Base-by-base conservation (phyloP, 2,888 invertebrate genomes). In the Sturmia bella region DNA sequence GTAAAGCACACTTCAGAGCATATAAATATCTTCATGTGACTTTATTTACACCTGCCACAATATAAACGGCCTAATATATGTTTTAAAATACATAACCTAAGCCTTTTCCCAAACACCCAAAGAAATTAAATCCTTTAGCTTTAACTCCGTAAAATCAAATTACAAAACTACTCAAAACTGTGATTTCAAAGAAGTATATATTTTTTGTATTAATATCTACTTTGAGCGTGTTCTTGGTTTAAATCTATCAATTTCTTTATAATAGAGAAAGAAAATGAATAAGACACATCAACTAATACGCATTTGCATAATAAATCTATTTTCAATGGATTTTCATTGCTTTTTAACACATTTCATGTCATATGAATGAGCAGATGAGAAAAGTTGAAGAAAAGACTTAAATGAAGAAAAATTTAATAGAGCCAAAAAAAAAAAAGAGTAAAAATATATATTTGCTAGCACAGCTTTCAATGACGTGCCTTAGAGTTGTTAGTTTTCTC, bases 221-320 rank as follows among this genome's bases (percentile, higher is more conserved):
- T 41, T 41, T 43, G 27, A 17, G 12, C 11, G 37, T 61, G 19
- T 61, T 24, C 12, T 39, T 12, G 19, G 72, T 61, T 72, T 72
- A 27, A 32, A 43, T 52, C 72, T 24, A 72, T 72, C 50, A 61
- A 52, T 52, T 50, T 63, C 45, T 13, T 63, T 45, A 21, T 19
- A 69, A 69, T 43, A 48, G n/a, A 39, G 37, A 52, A 56, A 19
- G 21, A 56, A 63, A 63, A 63, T 64, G 48, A 32, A 57, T 64
- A 50, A 64, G 57, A 81, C 50, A 57, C 63, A 77, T 69, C 57
- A 74, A 63, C 56, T 66, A 50, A 64, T 77, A 81, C 69, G 74
- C 50, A 84, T 84, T 84, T 84, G 84, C 84, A 84, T 84, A 84
- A 83, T 84, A 84, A 84, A 84, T 84, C 84, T 83, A 56, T 83